phyloP scores from a whole-genome alignment of 2,888 invertebrate species.

The Ichneumoninae sp. region DNA sequence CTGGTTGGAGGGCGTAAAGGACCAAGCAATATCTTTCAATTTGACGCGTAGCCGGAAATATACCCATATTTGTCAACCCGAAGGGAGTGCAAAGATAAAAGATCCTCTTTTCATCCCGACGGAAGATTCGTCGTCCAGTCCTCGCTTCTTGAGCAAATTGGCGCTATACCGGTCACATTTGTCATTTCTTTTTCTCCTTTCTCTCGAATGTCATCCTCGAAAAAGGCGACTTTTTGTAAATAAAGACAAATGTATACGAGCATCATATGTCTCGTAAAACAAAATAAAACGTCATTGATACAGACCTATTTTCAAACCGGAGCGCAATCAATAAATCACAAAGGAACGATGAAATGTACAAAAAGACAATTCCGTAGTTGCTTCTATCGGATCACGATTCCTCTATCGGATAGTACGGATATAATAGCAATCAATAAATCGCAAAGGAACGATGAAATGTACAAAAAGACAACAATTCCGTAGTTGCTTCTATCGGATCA shows the following conservation, averaged over 20 bases:
- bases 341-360: neutral
- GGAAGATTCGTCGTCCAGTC: neutral
- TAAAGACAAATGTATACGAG: neutral
- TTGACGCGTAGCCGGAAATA: slow-evolving; percentile 20
- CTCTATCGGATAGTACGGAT: neutral
- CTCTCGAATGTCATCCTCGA: neutral
- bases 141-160: neutral
- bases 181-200: neutral
- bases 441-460: neutral
- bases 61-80: slow-evolving; percentile 1
- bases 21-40: slow-evolving; percentile 34
- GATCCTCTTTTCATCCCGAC: neutral
- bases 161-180: neutral
- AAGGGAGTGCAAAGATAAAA: slow-evolving; percentile 4
- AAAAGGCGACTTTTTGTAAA: neutral
- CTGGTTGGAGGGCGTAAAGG: neutral
- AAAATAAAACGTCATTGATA: neutral
- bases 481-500: neutral
- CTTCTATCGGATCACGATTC: neutral
- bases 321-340: neutral
- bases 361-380: neutral
- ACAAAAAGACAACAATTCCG: neutral
- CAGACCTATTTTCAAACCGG: neutral
- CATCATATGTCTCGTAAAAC: neutral
- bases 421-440: too few relatives aligned